Conservation (phyloP, 2,888 invertebrate species). For the Drosophila vallismaia region DNA sequence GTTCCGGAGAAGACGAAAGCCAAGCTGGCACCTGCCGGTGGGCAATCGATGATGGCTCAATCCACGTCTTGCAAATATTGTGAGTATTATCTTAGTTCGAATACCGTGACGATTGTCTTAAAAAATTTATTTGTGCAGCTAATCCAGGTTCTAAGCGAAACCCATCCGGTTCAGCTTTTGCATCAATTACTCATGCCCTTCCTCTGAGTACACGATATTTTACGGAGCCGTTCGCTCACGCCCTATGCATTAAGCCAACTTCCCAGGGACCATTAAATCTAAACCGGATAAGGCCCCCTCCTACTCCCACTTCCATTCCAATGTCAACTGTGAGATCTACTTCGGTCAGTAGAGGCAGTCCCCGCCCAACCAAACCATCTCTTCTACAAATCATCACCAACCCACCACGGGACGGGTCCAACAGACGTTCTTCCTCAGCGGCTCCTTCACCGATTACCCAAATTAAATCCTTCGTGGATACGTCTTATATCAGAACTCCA, state of each 20-base stretch:
- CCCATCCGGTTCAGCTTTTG: background rate
- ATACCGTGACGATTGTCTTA: no score
- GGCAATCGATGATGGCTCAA: background rate
- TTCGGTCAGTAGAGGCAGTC: background rate
- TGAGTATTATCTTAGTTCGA: background rate
- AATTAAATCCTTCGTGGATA: no score
- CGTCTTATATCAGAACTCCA: no score
- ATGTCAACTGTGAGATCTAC: background rate
- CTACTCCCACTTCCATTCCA: background rate
- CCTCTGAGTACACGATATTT: background rate
- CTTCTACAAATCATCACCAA: background rate
- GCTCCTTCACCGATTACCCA: background rate
- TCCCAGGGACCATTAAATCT: no score
- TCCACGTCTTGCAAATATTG: background rate
- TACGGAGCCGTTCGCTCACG: no score
- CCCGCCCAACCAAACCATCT: background rate
- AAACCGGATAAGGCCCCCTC: no score
- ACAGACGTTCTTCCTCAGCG: background rate
- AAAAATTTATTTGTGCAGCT: background rate
- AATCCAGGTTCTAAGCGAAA: background rate
- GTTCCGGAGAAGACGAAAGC: background rate
- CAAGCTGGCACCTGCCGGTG: background rate
- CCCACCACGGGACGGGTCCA: background rate
- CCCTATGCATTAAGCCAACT: no score
- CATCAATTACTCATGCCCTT: background rate